These are phyloP conservation scores for Pseudomugil gertrudae DNA, from an alignment of 2,797 vertebrate genomes.

Conservation along the genomic window DNA sequence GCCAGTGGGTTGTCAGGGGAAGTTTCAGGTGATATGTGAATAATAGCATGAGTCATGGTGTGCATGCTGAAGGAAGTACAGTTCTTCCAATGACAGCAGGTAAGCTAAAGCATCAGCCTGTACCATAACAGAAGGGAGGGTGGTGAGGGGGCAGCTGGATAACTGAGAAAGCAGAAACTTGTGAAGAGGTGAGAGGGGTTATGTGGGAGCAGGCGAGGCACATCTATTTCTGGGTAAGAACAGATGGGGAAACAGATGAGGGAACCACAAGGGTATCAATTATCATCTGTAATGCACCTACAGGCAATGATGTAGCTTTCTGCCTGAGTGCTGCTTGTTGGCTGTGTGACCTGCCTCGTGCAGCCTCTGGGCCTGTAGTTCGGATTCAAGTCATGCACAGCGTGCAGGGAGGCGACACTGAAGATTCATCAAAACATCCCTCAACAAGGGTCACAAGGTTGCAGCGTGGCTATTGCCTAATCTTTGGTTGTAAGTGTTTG, in stretches of 20 bases:
- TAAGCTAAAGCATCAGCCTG: conserved; percentile 32
- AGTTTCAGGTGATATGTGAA: conserved; percentile 13
- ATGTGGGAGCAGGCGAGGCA: conserved; percentile 32
- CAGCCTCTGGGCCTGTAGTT: conserved; percentile 18
- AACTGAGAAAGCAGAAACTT: conserved; percentile 26
- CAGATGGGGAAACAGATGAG: conserved; percentile 73
- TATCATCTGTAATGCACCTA: conserved; percentile 59
- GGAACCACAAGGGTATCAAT: conserved; percentile 63
- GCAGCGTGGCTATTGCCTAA: conserved; percentile 8
- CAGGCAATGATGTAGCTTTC: conserved; percentile 35
- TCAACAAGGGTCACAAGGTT: conserved; percentile 21
- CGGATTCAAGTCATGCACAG: conserved; percentile 15
- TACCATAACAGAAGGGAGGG: not conserved
- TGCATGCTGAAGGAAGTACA: not conserved
- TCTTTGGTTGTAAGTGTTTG: not conserved
- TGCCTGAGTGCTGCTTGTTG: conserved; percentile 30
- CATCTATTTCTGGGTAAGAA: conserved; percentile 58
- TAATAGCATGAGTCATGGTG: not conserved
- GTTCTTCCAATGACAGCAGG: conserved; percentile 23
- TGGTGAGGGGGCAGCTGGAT: not conserved
- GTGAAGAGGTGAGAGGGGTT: conserved; percentile 37
- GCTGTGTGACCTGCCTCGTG: conserved; percentile 9
- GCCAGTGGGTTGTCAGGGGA: conserved; percentile 33
- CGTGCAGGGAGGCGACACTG: conserved; percentile 3
- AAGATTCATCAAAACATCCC: conserved; percentile 15